These are phyloP conservation scores for Macroteleia sp. DNA, from an alignment of 2,888 invertebrate genomes.

Conservation along the genomic window DNA sequence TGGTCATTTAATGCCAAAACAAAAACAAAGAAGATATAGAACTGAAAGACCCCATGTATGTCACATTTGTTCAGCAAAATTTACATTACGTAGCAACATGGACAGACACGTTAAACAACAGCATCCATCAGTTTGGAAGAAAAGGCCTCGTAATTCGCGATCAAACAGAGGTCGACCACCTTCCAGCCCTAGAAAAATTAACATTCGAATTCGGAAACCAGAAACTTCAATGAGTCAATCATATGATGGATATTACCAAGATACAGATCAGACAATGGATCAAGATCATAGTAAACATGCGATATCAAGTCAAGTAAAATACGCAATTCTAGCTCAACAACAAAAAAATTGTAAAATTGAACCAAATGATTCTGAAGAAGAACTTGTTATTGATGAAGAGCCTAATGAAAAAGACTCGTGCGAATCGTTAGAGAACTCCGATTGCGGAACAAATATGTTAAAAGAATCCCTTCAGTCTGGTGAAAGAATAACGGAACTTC, in stretches of 20 bases:
- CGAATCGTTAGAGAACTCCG: conserved; percentile 66
- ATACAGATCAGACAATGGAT: conserved; percentile 80
- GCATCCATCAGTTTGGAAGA: conserved; percentile 95
- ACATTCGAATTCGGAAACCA: conserved; percentile 41
- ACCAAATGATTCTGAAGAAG: conserved; percentile 88
- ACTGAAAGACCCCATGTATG: conserved; percentile 96
- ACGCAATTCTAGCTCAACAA: conserved; percentile 91
- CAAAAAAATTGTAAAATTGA: conserved; percentile 86
- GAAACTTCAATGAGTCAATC: conserved; percentile 58
- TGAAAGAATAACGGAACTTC: conserved; percentile 57
- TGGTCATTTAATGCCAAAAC: conserved; percentile 95
- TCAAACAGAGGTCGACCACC: conserved; percentile 85
- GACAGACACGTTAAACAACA: conserved; percentile 97
- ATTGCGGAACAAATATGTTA: conserved; percentile 74
- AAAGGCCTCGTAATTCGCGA: conserved; percentile 88
- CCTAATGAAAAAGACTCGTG: conserved; percentile 71
- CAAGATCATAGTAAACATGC: conserved; percentile 77
- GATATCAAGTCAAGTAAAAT: conserved; percentile 89
- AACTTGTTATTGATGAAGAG: conserved; percentile 89
- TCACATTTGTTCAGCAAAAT: conserved; percentile 94
- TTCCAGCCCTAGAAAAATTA: conserved; percentile 68
- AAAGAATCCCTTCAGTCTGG: conserved; percentile 77
- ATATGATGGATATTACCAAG: conserved; percentile 71
- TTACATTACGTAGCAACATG: conserved; percentile 97
- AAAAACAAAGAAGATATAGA: conserved; percentile 94